phyloP scores from a whole-genome alignment of 2,797 vertebrate genomes.

The Cephalopachus bancanus region DNA sequence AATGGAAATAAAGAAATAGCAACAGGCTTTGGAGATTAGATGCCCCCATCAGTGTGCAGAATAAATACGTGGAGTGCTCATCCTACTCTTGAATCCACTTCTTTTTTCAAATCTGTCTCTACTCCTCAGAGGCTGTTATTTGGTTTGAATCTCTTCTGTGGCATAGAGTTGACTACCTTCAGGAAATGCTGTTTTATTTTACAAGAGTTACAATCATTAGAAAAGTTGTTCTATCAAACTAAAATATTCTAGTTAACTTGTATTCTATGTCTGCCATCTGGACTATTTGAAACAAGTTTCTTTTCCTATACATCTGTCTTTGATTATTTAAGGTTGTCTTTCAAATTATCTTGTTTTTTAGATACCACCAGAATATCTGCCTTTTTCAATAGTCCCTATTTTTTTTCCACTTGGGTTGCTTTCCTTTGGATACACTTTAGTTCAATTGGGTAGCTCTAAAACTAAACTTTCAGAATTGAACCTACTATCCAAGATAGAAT shows the following conservation, averaged over 20 bases:
- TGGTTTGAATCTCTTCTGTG: background rate
- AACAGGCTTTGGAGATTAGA: background rate
- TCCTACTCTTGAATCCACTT: background rate
- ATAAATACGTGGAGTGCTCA: background rate
- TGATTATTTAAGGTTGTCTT: conserved; percentile 40
- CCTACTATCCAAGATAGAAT: background rate
- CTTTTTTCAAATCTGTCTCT: background rate
- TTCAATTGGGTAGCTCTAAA: background rate
- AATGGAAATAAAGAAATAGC: background rate
- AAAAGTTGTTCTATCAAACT: background rate
- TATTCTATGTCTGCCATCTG: background rate
- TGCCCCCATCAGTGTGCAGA: rapidly evolving
- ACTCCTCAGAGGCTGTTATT: background rate
- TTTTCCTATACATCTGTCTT: background rate
- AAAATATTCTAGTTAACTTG: background rate
- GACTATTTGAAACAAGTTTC: background rate
- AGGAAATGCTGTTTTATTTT: background rate
- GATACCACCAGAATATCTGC: background rate
- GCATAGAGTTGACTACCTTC: background rate
- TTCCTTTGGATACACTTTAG: background rate
- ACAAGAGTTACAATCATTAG: background rate
- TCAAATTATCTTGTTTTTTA: background rate
- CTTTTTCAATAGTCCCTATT: background rate
- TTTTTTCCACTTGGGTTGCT: background rate
- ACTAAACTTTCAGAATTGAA: background rate